Conservation (phyloP, 2,113 vertebrate species). For the Plecotus auritus region DNA sequence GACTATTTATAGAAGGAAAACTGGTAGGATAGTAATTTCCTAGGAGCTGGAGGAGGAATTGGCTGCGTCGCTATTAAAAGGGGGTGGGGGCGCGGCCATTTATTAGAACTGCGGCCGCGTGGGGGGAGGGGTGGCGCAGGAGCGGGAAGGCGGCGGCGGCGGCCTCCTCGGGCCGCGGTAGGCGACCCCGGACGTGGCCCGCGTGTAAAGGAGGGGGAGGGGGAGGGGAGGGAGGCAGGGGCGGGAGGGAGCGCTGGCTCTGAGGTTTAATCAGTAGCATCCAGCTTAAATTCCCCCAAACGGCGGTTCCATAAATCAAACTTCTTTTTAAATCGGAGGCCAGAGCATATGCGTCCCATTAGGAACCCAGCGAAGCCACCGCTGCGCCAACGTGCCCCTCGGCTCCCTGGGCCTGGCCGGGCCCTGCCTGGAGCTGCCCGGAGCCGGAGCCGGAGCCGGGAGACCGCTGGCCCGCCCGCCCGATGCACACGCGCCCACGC, state of each 20-base stretch:
- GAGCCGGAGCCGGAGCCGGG: neutral
- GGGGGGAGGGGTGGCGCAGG: neutral
- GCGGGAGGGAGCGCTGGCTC: constrained; percentile 40
- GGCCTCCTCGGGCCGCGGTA: neutral
- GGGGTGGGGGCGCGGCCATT: constrained; percentile 56
- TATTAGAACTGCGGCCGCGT: constrained; percentile 72
- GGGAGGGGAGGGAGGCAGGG: neutral
- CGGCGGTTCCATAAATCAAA: constrained; percentile 72
- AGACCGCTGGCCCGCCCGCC: neutral
- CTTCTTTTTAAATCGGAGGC: constrained; percentile 64
- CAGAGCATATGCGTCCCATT: constrained; percentile 77
- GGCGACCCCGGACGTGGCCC: constrained; percentile 66
- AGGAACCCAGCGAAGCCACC: constrained; percentile 53
- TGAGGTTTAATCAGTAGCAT: constrained; percentile 70
- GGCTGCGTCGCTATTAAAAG: constrained; percentile 79
- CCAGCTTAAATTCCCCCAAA: constrained; percentile 69
- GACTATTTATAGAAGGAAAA: constrained; percentile 87
- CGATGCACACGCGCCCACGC: neutral
- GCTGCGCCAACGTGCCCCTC: constrained; percentile 1
- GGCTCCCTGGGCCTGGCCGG: neutral
- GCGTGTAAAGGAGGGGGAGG: constrained; percentile 56
- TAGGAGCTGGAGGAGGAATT: constrained; percentile 81
- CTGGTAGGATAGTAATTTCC: constrained; percentile 87
- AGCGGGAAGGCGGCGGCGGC: constrained; percentile 41
- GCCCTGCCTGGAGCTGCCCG: neutral